Conservation (phyloP, 64 coral and sea anemone genomes). For the Acropora yongei region DNA sequence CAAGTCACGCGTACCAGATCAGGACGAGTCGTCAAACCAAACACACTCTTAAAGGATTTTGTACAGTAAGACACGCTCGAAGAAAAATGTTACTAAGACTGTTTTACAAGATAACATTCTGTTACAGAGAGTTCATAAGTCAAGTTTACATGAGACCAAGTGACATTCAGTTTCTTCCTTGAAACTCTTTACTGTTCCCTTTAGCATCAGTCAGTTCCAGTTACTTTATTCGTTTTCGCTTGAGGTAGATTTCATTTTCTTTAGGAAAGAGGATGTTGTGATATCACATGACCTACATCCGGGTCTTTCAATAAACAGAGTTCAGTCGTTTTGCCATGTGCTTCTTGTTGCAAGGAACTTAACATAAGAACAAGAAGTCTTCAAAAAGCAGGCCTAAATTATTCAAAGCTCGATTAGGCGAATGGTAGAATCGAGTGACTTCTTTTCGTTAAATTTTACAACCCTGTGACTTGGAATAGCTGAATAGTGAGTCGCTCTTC, state of each 20-base stretch:
- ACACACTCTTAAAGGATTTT: background rate
- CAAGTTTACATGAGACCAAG: background rate
- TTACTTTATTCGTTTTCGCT: background rate
- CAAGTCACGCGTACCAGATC: background rate
- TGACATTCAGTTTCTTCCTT: background rate
- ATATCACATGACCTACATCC: background rate
- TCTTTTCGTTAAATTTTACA: too few species aligned
- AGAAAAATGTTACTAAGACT: background rate
- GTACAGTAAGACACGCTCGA: background rate
- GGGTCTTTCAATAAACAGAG: background rate
- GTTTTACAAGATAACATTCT: background rate
- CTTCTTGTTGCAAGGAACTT: too few species aligned
- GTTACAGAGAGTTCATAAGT: background rate
- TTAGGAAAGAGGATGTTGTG: background rate
- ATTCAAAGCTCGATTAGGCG: too few species aligned
- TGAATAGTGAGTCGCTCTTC: too few species aligned
- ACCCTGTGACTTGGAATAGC: too few species aligned
- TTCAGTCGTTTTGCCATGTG: too few species aligned
- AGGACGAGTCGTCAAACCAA: background rate
- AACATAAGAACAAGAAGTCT: too few species aligned
- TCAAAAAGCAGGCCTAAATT: too few species aligned
- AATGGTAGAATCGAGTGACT: too few species aligned
- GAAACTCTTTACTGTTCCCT: background rate
- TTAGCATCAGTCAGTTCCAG: background rate
- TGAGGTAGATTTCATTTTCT: background rate